These are phyloP conservation scores for Anastrepha obliqua DNA, from an alignment of 1,140 invertebrate genomes.

Conservation along the genomic window DNA sequence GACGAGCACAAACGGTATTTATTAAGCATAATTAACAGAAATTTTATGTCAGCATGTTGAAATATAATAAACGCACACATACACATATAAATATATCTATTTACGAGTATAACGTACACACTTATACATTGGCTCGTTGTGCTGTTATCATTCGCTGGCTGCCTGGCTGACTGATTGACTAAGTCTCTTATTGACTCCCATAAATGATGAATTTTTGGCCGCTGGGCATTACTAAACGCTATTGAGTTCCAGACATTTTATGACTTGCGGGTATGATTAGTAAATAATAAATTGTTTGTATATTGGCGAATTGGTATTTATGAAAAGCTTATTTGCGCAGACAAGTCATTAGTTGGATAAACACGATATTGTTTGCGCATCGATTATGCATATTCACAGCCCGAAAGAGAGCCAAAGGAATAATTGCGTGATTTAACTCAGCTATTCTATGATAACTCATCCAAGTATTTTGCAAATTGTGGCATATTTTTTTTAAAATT, in stretches of 20 bases:
- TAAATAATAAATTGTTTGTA: background rate
- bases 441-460: too few species aligned
- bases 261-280: background rate
- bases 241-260: background rate
- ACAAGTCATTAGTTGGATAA: background rate
- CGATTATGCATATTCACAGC: background rate
- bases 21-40: background rate
- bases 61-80: background rate
- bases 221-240: background rate
- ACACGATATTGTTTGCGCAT: background rate
- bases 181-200: background rate
- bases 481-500: too few species aligned
- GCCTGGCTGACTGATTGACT: background rate
- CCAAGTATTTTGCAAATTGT: too few species aligned
- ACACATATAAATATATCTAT: background rate
- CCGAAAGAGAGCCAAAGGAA: too few species aligned
- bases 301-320: background rate
- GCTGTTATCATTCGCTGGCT: too few species aligned
- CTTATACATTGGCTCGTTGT: too few species aligned
- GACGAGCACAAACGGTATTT: background rate
- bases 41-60: background rate
- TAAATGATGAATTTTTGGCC: background rate
- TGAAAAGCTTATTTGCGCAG: background rate
- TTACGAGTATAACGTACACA: too few species aligned
- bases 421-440: too few species aligned